These are phyloP conservation scores for Karalla daura DNA, from an alignment of 2,797 vertebrate genomes.

Conservation along the genomic window DNA sequence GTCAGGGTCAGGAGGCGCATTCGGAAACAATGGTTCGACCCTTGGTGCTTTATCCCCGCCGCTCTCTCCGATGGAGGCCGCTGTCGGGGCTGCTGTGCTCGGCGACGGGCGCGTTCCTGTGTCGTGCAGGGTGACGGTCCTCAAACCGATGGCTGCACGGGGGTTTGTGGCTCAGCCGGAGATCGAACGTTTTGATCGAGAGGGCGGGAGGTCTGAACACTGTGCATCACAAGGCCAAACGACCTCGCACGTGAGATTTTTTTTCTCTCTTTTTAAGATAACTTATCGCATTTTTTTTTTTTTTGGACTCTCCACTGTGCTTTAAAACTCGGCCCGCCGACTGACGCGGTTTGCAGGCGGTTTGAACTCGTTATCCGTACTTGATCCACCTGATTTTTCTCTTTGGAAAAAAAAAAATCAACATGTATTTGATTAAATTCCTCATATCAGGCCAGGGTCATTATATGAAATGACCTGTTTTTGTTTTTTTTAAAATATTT, in stretches of 20 bases:
- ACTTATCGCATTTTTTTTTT: slow-evolving; percentile 8
- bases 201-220: slow-evolving; percentile 32
- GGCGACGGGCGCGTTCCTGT: slow-evolving; percentile 26
- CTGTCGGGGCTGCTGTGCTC: slow-evolving; percentile 49
- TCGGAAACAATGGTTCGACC: too few species aligned
- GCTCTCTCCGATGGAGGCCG: slow-evolving; percentile 49
- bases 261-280: too few species aligned
- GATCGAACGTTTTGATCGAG: slow-evolving; percentile 23
- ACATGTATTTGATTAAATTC: slow-evolving; percentile 19
- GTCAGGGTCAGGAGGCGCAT: too few species aligned
- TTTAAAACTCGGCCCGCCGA: slow-evolving; percentile 14
- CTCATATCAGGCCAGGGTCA: slow-evolving; percentile 27
- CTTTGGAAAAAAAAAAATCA: slow-evolving; percentile 32
- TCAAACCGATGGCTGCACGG: slow-evolving; percentile 16
- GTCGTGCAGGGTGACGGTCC: slow-evolving; percentile 13
- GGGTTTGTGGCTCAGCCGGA: slow-evolving; percentile 16
- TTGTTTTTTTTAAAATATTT: slow-evolving; percentile 46
- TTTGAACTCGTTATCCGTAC: slow-evolving; percentile 21
- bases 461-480: slow-evolving; percentile 37
- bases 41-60: slow-evolving; percentile 50
- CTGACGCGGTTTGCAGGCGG: slow-evolving; percentile 5
- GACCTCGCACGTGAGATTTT: slow-evolving; percentile 38
- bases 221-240: slow-evolving; percentile 47
- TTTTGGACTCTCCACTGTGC: slow-evolving; percentile 12
- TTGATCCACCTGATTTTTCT: slow-evolving; percentile 19